Evolutionary conservation across 2,113 vertebrate species (phyloP).

Genomic region (Hippolais icterina): DNA sequence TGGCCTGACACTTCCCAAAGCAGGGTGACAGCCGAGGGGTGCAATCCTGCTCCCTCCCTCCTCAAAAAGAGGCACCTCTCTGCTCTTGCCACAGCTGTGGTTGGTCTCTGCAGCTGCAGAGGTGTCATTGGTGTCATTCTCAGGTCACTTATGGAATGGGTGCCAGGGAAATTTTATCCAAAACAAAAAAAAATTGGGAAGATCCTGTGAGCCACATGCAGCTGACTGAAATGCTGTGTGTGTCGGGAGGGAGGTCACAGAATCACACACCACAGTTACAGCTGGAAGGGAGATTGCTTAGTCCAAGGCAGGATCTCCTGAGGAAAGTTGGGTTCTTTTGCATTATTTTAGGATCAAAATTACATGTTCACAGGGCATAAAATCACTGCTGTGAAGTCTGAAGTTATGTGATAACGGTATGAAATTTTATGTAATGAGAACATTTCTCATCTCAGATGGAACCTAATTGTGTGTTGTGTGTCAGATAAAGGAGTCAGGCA

Average conservation of each 20-base stretch:
- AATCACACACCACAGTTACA: neutral
- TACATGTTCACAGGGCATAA: neutral
- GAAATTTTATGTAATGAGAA: neutral
- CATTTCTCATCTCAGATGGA: neutral
- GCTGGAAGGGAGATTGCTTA: neutral
- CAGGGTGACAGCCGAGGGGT: neutral
- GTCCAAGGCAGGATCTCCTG: neutral
- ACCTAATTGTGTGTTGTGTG: neutral
- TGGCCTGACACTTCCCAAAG: neutral
- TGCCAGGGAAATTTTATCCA: neutral
- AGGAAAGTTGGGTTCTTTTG: neutral
- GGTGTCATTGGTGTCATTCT: neutral
- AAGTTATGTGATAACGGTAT: neutral
- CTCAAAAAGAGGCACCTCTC: fast-evolving
- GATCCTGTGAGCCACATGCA: fast-evolving
- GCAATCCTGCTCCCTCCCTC: neutral
- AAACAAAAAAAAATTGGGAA: neutral
- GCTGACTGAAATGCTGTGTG: neutral
- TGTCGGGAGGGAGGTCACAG: neutral
- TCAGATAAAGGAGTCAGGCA: neutral
- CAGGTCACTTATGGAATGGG: fast-evolving
- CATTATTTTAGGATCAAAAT: neutral
- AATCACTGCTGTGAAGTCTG: neutral
- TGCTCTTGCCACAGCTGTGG: fast-evolving
- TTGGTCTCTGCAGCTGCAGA: neutral